phyloP scores from a whole-genome alignment of 2,113 vertebrate genomes.

The Bubalus kerabau region DNA sequence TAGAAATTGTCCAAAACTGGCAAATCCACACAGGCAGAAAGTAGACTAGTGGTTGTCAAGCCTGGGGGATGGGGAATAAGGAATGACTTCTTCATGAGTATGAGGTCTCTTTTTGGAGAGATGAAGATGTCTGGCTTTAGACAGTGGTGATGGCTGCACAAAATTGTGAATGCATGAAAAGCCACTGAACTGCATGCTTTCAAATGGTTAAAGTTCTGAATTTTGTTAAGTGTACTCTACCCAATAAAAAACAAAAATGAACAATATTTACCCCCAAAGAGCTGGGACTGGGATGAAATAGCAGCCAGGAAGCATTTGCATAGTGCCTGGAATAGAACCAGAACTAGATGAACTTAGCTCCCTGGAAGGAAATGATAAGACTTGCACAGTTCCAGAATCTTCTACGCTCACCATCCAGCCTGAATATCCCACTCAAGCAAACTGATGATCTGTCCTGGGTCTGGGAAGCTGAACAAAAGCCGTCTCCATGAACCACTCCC shows the following conservation, averaged over 20 bases:
- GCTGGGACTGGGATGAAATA: not conserved
- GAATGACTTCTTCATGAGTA: too few species aligned
- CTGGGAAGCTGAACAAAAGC: not conserved
- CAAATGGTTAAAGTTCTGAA: not conserved
- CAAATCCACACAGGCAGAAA: not conserved
- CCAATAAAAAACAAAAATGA: not conserved
- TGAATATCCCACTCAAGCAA: not conserved
- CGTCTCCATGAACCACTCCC: not conserved
- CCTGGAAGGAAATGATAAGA: not conserved
- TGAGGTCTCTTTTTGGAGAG: not conserved
- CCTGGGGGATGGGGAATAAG: not conserved
- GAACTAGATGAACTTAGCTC: too few species aligned
- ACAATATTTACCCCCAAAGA: not conserved
- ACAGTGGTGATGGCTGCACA: too few species aligned
- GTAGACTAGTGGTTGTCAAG: not conserved
- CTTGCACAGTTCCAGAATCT: not conserved
- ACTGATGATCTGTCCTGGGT: not conserved
- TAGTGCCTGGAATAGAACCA: accelerated
- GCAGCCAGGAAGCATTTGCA: not conserved
- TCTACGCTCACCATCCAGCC: not conserved
- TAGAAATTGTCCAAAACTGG: not conserved
- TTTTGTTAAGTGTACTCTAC: not conserved
- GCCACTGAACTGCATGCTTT: not conserved
- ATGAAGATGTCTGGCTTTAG: not conserved
- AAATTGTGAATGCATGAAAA: not conserved